phyloP scores from a whole-genome alignment of 2,888 invertebrate genomes.

The Ennomos erosarius region DNA sequence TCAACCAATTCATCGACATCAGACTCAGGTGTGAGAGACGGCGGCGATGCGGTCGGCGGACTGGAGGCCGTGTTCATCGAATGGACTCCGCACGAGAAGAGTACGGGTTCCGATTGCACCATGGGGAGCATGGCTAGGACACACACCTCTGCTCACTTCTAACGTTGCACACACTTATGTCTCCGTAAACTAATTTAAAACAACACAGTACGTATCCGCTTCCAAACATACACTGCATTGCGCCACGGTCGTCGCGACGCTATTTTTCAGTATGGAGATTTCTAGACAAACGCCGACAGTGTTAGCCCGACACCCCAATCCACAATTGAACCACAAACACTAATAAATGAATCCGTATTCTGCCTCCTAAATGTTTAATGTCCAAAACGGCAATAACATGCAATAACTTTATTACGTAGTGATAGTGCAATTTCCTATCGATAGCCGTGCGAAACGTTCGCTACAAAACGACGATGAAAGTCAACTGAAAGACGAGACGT shows the following conservation, averaged over 20 bases:
- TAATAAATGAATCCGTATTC: constrained; percentile 42
- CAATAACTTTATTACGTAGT: constrained; percentile 80
- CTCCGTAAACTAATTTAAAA: constrained; percentile 67
- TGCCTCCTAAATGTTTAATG: constrained; percentile 50
- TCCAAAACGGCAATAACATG: constrained; percentile 59
- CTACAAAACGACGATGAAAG: constrained; percentile 84
- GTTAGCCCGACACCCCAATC: constrained; percentile 32
- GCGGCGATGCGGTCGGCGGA: constrained; percentile 76
- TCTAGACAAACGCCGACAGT: constrained; percentile 49
- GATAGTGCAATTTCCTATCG: constrained; percentile 80
- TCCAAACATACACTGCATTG: constrained; percentile 83
- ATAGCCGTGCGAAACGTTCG: constrained; percentile 83
- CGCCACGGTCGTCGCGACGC: constrained; percentile 79
- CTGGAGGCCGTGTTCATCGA: constrained; percentile 67
- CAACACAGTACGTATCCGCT: constrained; percentile 74
- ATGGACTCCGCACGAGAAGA: constrained; percentile 73
- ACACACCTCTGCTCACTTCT: constrained; percentile 65
- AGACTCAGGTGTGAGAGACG: constrained; percentile 77
- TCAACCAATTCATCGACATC: constrained; percentile 79
- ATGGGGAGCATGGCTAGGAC: constrained; percentile 78
- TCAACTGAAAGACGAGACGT: constrained; percentile 85
- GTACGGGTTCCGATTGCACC: constrained; percentile 78
- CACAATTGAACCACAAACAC: constrained; percentile 42
- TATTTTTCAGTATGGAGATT: constrained; percentile 61
- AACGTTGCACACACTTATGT: constrained; percentile 62